Conservation (phyloP, 2,888 invertebrate species). For the Philhelius pedissequus region DNA sequence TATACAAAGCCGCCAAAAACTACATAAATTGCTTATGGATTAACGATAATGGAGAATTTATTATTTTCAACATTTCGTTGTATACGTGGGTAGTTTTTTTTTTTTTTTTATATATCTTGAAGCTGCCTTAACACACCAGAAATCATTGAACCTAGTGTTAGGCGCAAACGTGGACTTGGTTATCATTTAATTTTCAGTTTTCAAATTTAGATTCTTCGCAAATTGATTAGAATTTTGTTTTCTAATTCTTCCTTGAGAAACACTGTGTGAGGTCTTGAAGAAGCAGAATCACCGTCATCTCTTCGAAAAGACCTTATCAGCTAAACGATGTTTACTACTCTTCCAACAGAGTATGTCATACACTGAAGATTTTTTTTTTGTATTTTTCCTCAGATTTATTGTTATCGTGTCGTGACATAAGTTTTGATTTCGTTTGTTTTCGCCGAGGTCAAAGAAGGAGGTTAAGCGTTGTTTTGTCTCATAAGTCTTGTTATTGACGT, state of each 20-base stretch:
- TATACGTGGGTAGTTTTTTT: conserved; percentile 8
- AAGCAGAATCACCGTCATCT: not conserved
- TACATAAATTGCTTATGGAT: conserved; percentile 66
- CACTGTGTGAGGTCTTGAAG: conserved; percentile 33
- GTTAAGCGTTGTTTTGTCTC: too few species aligned
- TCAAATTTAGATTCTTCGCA: not conserved
- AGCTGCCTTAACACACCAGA: not conserved
- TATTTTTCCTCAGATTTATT: too few species aligned
- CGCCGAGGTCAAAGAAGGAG: too few species aligned
- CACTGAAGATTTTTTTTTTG: too few species aligned
- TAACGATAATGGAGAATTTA: conserved; percentile 65
- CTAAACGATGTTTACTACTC: conserved; percentile 22
- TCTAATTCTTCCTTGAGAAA: not conserved
- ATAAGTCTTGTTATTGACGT: too few species aligned
- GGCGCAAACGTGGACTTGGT: conserved; percentile 51
- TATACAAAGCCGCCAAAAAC: conserved; percentile 58
- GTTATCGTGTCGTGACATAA: too few species aligned
- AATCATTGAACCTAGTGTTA: conserved; percentile 27
- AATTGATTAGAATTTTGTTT: conserved; percentile 28
- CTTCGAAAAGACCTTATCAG: conserved; percentile 33
- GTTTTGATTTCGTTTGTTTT: too few species aligned
- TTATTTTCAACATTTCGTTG: conserved; percentile 14
- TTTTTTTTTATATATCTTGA: not conserved
- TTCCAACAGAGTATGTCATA: not conserved
- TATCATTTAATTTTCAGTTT: conserved; percentile 31